These are phyloP conservation scores for Sinocyclocheilus anophthalmus DNA, from an alignment of 2,113 vertebrate species.

Conservation along the genomic window DNA sequence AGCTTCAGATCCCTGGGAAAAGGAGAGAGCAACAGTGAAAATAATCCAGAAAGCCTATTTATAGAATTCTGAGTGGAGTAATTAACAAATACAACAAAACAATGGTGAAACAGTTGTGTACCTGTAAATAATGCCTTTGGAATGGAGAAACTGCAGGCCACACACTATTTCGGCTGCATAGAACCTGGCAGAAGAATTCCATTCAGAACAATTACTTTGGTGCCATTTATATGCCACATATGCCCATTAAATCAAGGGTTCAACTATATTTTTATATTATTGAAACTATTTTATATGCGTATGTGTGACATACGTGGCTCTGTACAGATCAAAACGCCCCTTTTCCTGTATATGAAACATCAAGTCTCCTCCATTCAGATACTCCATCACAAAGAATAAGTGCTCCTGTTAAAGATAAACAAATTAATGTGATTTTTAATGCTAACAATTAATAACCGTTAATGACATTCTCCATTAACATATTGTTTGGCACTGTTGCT, in stretches of 20 bases:
- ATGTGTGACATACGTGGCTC: conserved; percentile 82
- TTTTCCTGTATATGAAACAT: conserved; percentile 99
- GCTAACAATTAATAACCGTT: not conserved
- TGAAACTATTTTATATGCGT: not conserved
- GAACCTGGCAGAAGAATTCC: conserved; percentile 78
- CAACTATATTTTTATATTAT: not conserved
- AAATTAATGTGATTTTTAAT: not conserved
- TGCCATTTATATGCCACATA: not conserved
- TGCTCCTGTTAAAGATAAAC: conserved; percentile 83
- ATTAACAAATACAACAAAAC: not conserved
- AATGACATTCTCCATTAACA: not conserved
- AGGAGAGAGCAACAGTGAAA: not conserved
- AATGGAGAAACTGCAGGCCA: conserved; percentile 94
- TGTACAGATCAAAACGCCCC: conserved; percentile 91
- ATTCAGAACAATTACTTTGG: not conserved
- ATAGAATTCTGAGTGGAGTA: not conserved
- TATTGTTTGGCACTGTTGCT: not conserved
- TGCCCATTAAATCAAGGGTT: not conserved
- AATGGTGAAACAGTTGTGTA: not conserved
- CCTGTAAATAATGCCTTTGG: conserved; percentile 95
- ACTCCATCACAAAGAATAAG: conserved; percentile 67
- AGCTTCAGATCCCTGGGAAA: conserved; percentile 90
- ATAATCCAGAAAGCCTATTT: not conserved
- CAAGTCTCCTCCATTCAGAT: conserved; percentile 94
- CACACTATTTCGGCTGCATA: conserved; percentile 92